Percentiles rank a stretch among this genome's conserved stretches.
These are phyloP conservation scores for Callinectes sapidus DNA, from an alignment of 2,888 invertebrate genomes.

Conservation along the genomic window DNA sequence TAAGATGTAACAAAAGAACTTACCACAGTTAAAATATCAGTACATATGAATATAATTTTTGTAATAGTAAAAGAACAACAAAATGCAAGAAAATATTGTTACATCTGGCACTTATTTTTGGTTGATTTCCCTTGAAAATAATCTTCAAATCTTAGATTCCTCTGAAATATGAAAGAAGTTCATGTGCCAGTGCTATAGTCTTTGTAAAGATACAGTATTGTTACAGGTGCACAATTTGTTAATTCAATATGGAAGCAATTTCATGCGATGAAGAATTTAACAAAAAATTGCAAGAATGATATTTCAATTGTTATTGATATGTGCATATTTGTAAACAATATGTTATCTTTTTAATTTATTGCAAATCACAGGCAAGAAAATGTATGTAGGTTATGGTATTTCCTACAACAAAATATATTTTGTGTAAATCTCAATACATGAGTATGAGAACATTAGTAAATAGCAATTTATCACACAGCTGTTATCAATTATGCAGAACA, in stretches of 20 bases:
- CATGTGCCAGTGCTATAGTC: constrained; percentile 18
- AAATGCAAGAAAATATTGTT: neutral
- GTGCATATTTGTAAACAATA: neutral
- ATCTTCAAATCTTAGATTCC: neutral
- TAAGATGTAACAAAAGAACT: neutral
- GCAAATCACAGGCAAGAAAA: neutral
- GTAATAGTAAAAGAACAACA: neutral
- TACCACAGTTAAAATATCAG: neutral
- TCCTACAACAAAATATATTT: neutral
- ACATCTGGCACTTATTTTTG: neutral
- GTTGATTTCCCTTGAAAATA: neutral
- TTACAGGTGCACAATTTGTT: neutral
- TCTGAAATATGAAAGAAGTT: neutral
- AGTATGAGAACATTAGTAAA: neutral
- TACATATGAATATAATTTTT: neutral
- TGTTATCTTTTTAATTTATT: neutral
- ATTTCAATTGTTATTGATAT: neutral
- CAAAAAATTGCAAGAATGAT: neutral
- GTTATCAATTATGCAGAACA: neutral
- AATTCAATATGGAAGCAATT: neutral
- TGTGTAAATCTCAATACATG: neutral
- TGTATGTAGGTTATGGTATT: neutral
- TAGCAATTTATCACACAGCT: neutral
- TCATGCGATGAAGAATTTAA: neutral
- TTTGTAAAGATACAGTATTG: constrained; percentile 3